Base-by-base conservation (phyloP, 1,140 invertebrate genomes). In the Pollicipes pollicipes region DNA sequence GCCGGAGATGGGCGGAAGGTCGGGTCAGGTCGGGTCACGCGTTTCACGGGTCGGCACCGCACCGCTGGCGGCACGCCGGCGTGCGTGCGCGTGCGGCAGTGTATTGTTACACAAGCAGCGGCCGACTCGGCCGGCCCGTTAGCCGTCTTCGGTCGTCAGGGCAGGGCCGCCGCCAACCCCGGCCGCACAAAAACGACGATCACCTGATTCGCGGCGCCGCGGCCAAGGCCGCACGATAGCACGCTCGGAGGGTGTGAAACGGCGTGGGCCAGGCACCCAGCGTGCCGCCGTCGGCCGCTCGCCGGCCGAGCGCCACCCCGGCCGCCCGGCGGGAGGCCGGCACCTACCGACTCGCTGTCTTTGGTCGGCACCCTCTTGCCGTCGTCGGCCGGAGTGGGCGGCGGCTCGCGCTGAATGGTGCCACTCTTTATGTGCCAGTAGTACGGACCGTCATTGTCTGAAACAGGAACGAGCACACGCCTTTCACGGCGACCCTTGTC, bases 391-490 rank as follows among this genome's bases (percentile, higher is more conserved):
- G 82, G 80, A 10, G 76, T 75, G 68, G 85, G 85, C 6, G 93
- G 93, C 69, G 88, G 85, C 78, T 97, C 91, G 69, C 95, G 84
- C 78, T 97, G 95, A 76, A 97, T 97, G 0, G 93, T 97, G 17
- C 95, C 95, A 78, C 91, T 96, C 80, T 96, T 95, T 76, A 97
- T 95, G 81, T 98, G 95, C 95, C 95, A 98, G 80, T 95, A 98
- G 80, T 97, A 97, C 2, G 93, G 89, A 24, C 93, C 93, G 79
- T 90, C 88, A 76, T 90, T 90, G 82, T 95, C 93, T 92, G 82
- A 72, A 83, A 78, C 76, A n/a, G 72, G 28, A 30, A 28, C n/a
- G 68, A 35, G 71, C 70, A 37, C 69, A 45, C 37, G 6, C 27
- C 27, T 17, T 21, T n/a, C n/a, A n/a, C n/a, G n/a, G n/a, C n/a